Evolutionary conservation across 1,140 invertebrate genomes (phyloP).

Genomic region (Acyrthosiphon pisum): DNA sequence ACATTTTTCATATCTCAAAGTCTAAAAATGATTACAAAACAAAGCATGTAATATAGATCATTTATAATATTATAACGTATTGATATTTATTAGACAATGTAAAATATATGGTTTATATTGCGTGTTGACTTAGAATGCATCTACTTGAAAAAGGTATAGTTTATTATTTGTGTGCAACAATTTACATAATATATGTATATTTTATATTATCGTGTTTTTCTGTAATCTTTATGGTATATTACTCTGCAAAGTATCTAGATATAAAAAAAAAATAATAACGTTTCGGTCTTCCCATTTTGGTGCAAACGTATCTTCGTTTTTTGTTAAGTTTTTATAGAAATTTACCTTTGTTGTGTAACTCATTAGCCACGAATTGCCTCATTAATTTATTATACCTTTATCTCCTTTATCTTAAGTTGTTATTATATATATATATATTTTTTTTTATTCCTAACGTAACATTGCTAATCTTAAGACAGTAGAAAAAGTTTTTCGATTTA

Average conservation of each 20-base stretch:
- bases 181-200: neutral
- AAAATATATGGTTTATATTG: neutral
- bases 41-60: neutral
- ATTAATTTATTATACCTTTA: neutral
- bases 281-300: neutral
- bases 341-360: neutral
- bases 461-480: neutral
- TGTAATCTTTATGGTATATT: neutral
- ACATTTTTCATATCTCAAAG: neutral
- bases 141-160: neutral
- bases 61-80: neutral
- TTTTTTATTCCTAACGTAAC: neutral
- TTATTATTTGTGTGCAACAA: neutral
- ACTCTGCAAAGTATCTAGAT: neutral
- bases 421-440: neutral
- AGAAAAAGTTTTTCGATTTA: constrained; percentile 17
- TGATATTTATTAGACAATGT: neutral
- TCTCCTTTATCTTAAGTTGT: neutral
- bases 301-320: neutral
- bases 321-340: neutral
- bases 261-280: neutral
- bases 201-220: neutral
- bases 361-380: neutral
- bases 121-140: neutral
- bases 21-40: neutral